A percentile compares a stretch with the other conserved stretches of the same genome.
Conservation (phyloP, 2,888 invertebrate species). For the Drosophila histrio region DNA sequence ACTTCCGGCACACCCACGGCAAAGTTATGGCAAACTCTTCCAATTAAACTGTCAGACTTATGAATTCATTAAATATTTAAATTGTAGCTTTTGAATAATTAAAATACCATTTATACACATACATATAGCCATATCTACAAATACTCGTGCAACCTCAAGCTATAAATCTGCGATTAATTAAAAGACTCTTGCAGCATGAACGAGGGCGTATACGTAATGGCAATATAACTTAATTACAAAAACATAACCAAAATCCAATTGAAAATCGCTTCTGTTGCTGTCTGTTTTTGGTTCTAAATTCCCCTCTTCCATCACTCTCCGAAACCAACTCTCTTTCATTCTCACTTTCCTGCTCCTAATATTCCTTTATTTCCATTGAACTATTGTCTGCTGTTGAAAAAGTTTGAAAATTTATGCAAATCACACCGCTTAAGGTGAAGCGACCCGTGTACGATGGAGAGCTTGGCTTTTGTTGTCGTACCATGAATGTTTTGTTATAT, state of each 20-base stretch:
- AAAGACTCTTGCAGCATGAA: slow-evolving; percentile 38
- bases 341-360: background rate
- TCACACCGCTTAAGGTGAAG: slow-evolving; percentile 55
- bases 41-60: slow-evolving; percentile 80
- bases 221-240: slow-evolving; percentile 77
- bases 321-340: background rate
- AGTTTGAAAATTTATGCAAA: slow-evolving; percentile 69
- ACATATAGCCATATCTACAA: slow-evolving; percentile 24
- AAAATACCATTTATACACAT: slow-evolving; percentile 71
- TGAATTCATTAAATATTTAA: slow-evolving; percentile 80
- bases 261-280: slow-evolving; percentile 52
- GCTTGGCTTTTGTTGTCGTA: slow-evolving; percentile 52
- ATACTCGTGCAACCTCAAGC: slow-evolving; percentile 50
- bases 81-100: slow-evolving; percentile 80
- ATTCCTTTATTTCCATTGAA: slow-evolving; percentile 43
- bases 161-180: slow-evolving; percentile 79
- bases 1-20: slow-evolving; percentile 15
- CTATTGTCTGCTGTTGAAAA: slow-evolving; percentile 33
- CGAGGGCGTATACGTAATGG: slow-evolving; percentile 67
- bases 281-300: slow-evolving; percentile 23
- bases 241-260: slow-evolving; percentile 73
- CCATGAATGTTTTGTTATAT: slow-evolving; percentile 42
- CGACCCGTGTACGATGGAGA: slow-evolving; percentile 40
- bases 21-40: slow-evolving; percentile 73
- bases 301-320: background rate